These are phyloP conservation scores for Hippolais icterina DNA, from an alignment of 2,113 vertebrate species.

Conservation along the genomic window DNA sequence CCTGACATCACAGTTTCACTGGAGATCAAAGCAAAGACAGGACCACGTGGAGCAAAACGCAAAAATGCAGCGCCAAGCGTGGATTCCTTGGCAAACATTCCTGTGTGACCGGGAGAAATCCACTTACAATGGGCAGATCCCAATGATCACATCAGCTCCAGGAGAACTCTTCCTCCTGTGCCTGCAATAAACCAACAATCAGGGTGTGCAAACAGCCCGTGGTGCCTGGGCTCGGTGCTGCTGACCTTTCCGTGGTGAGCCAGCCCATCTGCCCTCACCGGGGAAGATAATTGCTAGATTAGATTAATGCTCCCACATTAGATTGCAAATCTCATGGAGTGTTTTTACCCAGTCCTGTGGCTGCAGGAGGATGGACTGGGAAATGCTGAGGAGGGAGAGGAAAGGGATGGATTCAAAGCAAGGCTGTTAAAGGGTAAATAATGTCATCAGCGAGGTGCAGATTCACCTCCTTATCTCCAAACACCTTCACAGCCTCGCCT, in stretches of 20 bases:
- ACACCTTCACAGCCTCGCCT: not conserved
- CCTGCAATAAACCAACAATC: constrained; percentile 2
- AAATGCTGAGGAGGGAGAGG: not conserved
- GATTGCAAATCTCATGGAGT: not conserved
- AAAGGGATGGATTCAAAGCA: not conserved
- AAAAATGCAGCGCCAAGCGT: not conserved
- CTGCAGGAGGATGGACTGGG: not conserved
- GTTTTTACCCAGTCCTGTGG: not conserved
- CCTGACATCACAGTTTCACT: not conserved
- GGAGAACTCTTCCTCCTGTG: not conserved
- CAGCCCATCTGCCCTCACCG: constrained; percentile 38
- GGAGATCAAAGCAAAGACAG: not conserved
- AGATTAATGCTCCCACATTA: constrained; percentile 18
- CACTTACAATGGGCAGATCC: constrained; percentile 23
- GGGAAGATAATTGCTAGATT: constrained; percentile 42
- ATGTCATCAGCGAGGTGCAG: not conserved
- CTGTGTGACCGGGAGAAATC: constrained; percentile 11
- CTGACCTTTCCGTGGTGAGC: constrained; percentile 47
- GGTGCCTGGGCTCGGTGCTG: constrained; percentile 35
- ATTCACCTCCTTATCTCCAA: not conserved
- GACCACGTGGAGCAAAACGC: not conserved
- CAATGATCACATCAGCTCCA: constrained; percentile 8
- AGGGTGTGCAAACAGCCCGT: constrained; percentile 52
- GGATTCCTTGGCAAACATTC: not conserved
- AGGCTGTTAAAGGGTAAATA: not conserved